Conservation (phyloP, 2,888 invertebrate genomes). For the Temnothorax unifasciatus region DNA sequence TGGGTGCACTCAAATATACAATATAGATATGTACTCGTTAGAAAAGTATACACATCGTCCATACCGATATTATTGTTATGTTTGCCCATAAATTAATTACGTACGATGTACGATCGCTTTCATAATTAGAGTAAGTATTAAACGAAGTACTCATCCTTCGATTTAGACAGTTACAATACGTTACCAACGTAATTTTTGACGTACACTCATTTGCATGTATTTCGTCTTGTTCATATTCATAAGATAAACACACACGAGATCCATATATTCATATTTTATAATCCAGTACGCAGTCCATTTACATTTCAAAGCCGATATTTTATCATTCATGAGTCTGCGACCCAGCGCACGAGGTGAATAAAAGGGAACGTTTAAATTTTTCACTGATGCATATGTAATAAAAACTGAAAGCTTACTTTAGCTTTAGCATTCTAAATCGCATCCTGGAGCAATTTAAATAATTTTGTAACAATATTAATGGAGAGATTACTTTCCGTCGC, state of each 20-base stretch:
- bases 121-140: conserved; percentile 76
- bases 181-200: conserved; percentile 3
- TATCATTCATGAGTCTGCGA: neutral
- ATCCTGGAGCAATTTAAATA: neutral
- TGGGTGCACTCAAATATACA: conserved; percentile 72
- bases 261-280: conserved; percentile 15
- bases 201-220: neutral
- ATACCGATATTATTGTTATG: conserved; percentile 63
- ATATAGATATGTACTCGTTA: conserved; percentile 80
- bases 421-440: neutral
- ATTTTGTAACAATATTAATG: neutral
- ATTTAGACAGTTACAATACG: neutral
- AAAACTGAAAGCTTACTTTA: conserved; percentile 5
- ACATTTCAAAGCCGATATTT: neutral
- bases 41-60: conserved; percentile 78
- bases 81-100: conserved; percentile 63
- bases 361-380: conserved; percentile 15
- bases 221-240: neutral
- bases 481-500: neutral
- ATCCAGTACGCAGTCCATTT: neutral
- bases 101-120: conserved; percentile 67
- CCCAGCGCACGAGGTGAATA: neutral
- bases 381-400: neutral
- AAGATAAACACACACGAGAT: neutral
- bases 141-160: conserved; percentile 60